A percentile compares a stretch with the other conserved stretches of the same genome.
phyloP scores from a whole-genome alignment of 1,140 invertebrate genomes.

The Zophobas morio region DNA sequence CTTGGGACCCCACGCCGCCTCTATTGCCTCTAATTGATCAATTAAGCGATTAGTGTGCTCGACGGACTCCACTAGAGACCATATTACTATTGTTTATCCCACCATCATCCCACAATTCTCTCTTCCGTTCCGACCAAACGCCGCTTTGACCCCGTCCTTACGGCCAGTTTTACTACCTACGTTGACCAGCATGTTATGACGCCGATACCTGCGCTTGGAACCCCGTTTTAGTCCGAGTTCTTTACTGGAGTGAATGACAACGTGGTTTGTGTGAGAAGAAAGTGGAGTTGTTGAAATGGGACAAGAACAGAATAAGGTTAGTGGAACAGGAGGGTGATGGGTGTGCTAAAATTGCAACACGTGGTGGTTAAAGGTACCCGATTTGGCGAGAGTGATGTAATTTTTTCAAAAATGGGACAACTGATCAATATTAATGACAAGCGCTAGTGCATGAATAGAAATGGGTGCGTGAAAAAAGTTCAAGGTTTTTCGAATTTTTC shows the following conservation, averaged over 20 bases:
- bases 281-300: neutral
- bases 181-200: conserved; percentile 25
- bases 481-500: too few relatives aligned
- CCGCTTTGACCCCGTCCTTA: conserved; percentile 9
- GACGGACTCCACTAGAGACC: neutral
- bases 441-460: too few relatives aligned
- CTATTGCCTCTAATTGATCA: conserved; percentile 22
- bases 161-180: conserved; percentile 32
- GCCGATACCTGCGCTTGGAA: conserved; percentile 7
- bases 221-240: neutral
- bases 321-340: neutral
- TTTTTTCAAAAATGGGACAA: too few relatives aligned
- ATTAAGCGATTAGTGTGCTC: conserved; percentile 9
- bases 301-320: conserved; percentile 4
- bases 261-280: neutral
- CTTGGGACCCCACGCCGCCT: neutral
- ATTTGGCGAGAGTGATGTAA: too few relatives aligned
- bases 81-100: conserved; percentile 27
- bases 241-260: neutral
- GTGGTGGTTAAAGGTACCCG: too few relatives aligned
- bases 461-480: too few relatives aligned
- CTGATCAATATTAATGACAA: too few relatives aligned
- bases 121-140: conserved; percentile 32
- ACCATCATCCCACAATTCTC: neutral
- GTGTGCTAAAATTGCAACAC: too few relatives aligned